A percentile compares a stretch with the other conserved stretches of the same genome.
Conservation (phyloP, 2,888 invertebrate species). For the Calliphora vomitoria region DNA sequence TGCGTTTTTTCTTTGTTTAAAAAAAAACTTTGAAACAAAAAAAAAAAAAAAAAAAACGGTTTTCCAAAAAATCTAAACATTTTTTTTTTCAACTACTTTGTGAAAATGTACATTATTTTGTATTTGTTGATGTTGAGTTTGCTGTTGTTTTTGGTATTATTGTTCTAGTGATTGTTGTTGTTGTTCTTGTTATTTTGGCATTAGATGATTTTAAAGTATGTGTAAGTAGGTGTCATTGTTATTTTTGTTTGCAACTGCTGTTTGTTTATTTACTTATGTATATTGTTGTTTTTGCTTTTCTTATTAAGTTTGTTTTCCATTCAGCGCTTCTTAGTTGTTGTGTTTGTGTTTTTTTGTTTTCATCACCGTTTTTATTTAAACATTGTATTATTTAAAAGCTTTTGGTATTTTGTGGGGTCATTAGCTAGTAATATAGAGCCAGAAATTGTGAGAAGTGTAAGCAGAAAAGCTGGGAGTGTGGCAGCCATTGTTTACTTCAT, state of each 20-base stretch:
- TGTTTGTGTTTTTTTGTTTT: slow-evolving; percentile 10
- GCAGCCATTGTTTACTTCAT: slow-evolving; percentile 31
- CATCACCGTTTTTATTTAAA: slow-evolving; percentile 31
- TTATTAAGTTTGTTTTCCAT: slow-evolving; percentile 47
- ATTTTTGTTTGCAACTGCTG: not conserved
- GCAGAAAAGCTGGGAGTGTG: not conserved
- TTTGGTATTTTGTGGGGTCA: slow-evolving; percentile 70
- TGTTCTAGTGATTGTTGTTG: slow-evolving; percentile 36
- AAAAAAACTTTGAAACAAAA: not conserved
- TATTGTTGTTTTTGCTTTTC: slow-evolving; percentile 12
- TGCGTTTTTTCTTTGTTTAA: slow-evolving; percentile 23
- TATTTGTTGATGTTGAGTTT: not conserved
- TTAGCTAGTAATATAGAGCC: slow-evolving; percentile 52
- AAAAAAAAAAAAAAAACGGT: not conserved
- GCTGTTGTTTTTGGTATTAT: not conserved
- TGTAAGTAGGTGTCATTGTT: slow-evolving; percentile 67
- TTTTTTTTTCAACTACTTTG: slow-evolving; percentile 36
- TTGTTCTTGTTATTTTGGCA: slow-evolving; percentile 40
- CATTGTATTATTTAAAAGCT: slow-evolving; percentile 72
- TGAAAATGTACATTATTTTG: slow-evolving; percentile 10
- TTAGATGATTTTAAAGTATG: slow-evolving; percentile 60
- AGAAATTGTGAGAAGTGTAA: not conserved
- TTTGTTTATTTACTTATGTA: not conserved
- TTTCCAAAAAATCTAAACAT: not conserved
- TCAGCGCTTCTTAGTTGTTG: slow-evolving; percentile 22